phyloP scores from a whole-genome alignment of 2,888 invertebrate species.

The Cephus pulcher region DNA sequence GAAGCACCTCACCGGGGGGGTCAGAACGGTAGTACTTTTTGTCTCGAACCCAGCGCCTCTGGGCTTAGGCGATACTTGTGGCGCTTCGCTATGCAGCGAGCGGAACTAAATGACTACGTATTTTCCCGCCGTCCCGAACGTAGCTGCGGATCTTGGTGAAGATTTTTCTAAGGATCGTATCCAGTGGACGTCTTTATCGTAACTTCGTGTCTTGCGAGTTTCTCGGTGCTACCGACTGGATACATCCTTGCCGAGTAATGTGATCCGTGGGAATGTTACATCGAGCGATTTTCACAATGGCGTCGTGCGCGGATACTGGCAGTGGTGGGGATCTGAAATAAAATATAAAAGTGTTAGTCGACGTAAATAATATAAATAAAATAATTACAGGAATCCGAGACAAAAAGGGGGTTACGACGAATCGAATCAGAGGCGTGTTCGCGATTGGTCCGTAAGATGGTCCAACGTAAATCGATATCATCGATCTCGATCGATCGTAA shows the following conservation, averaged over 20 bases:
- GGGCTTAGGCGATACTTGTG: neutral
- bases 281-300: neutral
- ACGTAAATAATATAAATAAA: neutral
- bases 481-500: neutral
- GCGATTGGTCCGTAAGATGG: neutral
- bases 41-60: neutral
- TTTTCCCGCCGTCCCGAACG: neutral
- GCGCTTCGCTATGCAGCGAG: neutral
- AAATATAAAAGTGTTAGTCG: neutral
- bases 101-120: neutral
- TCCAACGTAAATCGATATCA: neutral
- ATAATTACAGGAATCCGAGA: neutral
- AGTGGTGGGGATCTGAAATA: neutral
- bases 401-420: neutral
- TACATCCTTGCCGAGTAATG: neutral
- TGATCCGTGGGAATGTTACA: neutral
- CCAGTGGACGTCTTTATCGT: neutral
- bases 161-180: neutral
- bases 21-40: neutral
- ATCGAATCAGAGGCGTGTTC: neutral
- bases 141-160: neutral
- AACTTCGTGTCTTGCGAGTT: neutral
- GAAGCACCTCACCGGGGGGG: neutral
- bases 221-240: neutral
- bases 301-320: neutral